A percentile compares a stretch with the other conserved stretches of the same genome.
Conservation (phyloP, 2,888 invertebrate genomes). For the Agelastica alni region DNA sequence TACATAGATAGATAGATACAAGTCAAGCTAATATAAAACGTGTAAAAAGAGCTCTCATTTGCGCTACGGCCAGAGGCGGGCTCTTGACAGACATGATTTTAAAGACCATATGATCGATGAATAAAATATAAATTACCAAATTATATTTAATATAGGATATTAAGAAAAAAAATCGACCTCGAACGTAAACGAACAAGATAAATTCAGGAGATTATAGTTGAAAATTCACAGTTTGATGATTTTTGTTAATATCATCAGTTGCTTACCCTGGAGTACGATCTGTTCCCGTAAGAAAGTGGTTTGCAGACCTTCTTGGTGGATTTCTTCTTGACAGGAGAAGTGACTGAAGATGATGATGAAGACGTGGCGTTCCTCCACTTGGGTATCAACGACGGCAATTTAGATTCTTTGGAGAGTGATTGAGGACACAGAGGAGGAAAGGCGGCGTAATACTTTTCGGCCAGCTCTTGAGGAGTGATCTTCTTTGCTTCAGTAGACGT, state of each 20-base stretch:
- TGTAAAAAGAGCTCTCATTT: too few relatives aligned
- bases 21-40: too few relatives aligned
- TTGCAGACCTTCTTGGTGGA: constrained; percentile 4
- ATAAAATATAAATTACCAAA: too few relatives aligned
- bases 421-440: constrained; percentile 63
- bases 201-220: too few relatives aligned
- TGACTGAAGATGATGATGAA: constrained; percentile 20
- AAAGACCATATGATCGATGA: not conserved
- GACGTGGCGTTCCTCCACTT: constrained; percentile 44
- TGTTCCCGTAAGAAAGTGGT: constrained; percentile 41
- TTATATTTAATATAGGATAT: too few relatives aligned
- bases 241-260: too few relatives aligned
- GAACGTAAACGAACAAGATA: too few relatives aligned
- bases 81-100: not conserved
- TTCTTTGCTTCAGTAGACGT: constrained; percentile 26
- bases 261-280: constrained; percentile 40
- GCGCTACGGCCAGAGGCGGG: too few relatives aligned
- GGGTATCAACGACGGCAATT: constrained; percentile 45
- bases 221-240: too few relatives aligned
- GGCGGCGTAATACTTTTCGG: constrained; percentile 76
- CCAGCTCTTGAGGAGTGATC: constrained; percentile 66
- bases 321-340: constrained; percentile 40
- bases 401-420: constrained; percentile 31
- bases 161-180: too few relatives aligned
- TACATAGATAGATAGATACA: too few relatives aligned